Conservation (phyloP, 2,113 vertebrate genomes). For the Mugil cephalus region DNA sequence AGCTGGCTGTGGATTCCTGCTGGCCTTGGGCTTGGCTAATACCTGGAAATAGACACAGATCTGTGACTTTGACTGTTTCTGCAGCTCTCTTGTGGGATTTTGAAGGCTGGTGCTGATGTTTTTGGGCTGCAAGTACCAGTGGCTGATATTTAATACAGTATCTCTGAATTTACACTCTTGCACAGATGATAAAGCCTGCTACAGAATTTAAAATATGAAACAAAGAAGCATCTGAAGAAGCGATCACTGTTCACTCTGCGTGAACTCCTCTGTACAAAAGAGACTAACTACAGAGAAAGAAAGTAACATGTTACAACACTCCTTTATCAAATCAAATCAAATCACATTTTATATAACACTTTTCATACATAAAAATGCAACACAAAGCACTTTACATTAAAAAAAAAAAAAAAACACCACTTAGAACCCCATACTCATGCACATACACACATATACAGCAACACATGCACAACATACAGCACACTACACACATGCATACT, state of each 20-base stretch:
- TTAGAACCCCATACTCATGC: too few species aligned
- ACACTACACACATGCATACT: too few species aligned
- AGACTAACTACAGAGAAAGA: slow-evolving; percentile 8
- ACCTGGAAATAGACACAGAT: slow-evolving; percentile 67
- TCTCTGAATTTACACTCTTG: slow-evolving; percentile 36
- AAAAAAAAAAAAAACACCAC: too few species aligned
- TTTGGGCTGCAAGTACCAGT: slow-evolving; percentile 23
- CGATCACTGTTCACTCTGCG: slow-evolving; percentile 31
- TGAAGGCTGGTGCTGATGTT: slow-evolving; percentile 52
- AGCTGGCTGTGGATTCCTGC: slow-evolving; percentile 70
- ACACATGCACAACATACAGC: too few species aligned
- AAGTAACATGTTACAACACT: too few species aligned
- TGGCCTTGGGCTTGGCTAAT: slow-evolving; percentile 62
- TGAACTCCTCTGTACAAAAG: slow-evolving; percentile 52
- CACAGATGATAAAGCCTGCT: slow-evolving; percentile 21
- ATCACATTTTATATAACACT: too few species aligned
- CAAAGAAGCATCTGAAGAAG: slow-evolving; percentile 34
- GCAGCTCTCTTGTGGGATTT: slow-evolving; percentile 54
- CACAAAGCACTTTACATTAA: too few species aligned
- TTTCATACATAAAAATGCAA: too few species aligned
- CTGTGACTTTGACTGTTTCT: slow-evolving; percentile 55
- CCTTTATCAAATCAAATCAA: too few species aligned
- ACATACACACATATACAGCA: too few species aligned
- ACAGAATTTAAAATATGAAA: slow-evolving; percentile 50
- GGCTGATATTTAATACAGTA: slow-evolving; percentile 40